Evolutionary conservation across 2,113 vertebrate species (phyloP).

Genomic region (Cygnus atratus): DNA sequence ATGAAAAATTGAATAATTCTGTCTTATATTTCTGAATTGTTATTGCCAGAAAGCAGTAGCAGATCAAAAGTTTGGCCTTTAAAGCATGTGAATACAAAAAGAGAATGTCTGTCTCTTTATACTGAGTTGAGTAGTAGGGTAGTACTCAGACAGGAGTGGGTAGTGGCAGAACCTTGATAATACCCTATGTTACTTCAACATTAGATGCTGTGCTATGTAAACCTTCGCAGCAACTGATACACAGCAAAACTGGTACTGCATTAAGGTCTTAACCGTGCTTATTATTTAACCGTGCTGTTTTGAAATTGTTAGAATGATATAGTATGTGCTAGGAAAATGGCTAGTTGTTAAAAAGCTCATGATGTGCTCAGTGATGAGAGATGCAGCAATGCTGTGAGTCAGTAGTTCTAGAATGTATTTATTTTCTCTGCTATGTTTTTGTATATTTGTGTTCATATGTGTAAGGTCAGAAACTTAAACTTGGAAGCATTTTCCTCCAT

Average conservation of each 20-base stretch:
- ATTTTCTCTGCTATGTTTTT: background rate
- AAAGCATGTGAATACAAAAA: background rate
- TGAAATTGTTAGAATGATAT: background rate
- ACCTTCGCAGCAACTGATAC: background rate
- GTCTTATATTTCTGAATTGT: background rate
- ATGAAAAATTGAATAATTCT: background rate
- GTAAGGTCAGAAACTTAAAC: background rate
- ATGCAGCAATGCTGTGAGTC: background rate
- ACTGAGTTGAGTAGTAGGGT: background rate
- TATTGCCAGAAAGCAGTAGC: background rate
- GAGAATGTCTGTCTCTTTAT: background rate
- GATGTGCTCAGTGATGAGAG: background rate
- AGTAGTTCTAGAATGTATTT: background rate
- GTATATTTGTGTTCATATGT: background rate
- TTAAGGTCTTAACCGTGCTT: background rate
- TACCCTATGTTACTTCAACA: background rate
- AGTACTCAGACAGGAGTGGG: background rate
- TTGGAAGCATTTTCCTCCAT: background rate
- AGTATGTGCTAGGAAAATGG: background rate
- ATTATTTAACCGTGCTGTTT: background rate
- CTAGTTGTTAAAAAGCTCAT: background rate
- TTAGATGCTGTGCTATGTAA: background rate
- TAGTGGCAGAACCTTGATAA: background rate
- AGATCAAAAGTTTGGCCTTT: background rate
- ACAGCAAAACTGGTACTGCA: background rate